Percentiles rank a stretch among this genome's conserved stretches.
These are phyloP conservation scores for Nephrotoma appendiculata DNA, from an alignment of 2,888 invertebrate species.

Conservation along the genomic window DNA sequence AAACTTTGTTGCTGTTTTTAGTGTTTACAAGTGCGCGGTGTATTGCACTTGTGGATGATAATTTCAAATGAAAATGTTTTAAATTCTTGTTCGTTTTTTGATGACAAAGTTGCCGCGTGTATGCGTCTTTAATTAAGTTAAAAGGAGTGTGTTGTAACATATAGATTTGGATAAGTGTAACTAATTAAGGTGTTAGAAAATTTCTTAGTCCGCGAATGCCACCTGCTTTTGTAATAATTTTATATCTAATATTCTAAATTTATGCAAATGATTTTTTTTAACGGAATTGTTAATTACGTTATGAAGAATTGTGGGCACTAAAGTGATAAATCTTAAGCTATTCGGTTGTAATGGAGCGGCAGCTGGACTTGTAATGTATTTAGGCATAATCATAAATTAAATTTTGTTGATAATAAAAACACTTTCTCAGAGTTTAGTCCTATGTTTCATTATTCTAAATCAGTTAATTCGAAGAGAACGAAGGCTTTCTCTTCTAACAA, in stretches of 20 bases:
- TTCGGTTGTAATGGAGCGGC: background rate
- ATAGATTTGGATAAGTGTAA: background rate
- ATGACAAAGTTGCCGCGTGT: background rate
- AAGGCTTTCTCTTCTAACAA: too few species aligned
- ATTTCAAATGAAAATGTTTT: background rate
- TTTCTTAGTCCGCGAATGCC: background rate
- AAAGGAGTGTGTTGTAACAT: too few species aligned
- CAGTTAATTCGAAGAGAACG: too few species aligned
- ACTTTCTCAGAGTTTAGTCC: too few species aligned
- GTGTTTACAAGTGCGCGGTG: background rate
- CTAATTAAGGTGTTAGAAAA: background rate
- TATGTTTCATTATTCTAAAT: too few species aligned
- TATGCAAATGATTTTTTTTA: background rate
- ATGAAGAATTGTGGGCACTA: background rate
- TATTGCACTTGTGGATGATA: background rate
- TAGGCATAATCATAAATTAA: too few species aligned
- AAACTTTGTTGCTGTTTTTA: background rate
- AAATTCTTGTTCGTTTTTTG: background rate
- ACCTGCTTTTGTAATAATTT: background rate
- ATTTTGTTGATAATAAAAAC: too few species aligned
- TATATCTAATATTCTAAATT: background rate
- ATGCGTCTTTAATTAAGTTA: background rate
- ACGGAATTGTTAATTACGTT: background rate
- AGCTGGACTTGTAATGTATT: background rate
- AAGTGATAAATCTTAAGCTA: background rate